Evolutionary conservation across 2,797 vertebrate species (phyloP), one percentile per base, ranked within the genome.

Genomic region (Liparis tanakae): DNA sequence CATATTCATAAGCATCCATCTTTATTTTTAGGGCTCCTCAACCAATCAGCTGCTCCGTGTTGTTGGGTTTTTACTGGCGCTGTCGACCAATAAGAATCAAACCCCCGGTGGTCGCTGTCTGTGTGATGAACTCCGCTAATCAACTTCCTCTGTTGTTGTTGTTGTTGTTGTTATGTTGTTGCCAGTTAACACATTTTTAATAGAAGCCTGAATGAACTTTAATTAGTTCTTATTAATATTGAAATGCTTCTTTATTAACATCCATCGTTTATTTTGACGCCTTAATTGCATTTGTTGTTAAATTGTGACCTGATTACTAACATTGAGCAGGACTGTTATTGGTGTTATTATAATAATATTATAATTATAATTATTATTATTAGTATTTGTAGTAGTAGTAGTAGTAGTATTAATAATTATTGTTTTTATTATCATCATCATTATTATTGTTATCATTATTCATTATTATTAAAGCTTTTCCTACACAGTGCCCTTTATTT

Each of bases 151-250:
- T 25, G 30, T 30, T 4, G 15, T 34, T 34, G 25, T 34, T 15
- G 18, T 48, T 17, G 17, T 54, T 67, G 36, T 67, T 54, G 12
- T 55, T 55, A n/a, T 55, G 51, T 41, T 55, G 51, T 41, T 20
- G 39, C 51, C 25, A 12, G 60, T 12, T 0, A 46, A 20, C 6
- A 14, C 14, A 14, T 39, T 39, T 39, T 39, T n/a, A 30, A 30
- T 17, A n/a, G 46, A 53, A 70, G 22, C 46, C 46, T 34, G 36
- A 14, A 18, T 54, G 1, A 71, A 13, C 50, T 43, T 25, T 4
- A 55, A 63, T 53, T 70, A 61, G 17, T 33, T 61, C 22, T 41
- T 30, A 51, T 33, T 53, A 30, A 39, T 61, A 36, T 70, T 37
- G 22, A 33, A 18, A 25, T 25, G 33, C n/a, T 18, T 68, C 22